Evolutionary conservation across 2,113 vertebrate genomes (phyloP), one percentile per base, ranked within the genome.

Genomic region (Zapus hudsonius): DNA sequence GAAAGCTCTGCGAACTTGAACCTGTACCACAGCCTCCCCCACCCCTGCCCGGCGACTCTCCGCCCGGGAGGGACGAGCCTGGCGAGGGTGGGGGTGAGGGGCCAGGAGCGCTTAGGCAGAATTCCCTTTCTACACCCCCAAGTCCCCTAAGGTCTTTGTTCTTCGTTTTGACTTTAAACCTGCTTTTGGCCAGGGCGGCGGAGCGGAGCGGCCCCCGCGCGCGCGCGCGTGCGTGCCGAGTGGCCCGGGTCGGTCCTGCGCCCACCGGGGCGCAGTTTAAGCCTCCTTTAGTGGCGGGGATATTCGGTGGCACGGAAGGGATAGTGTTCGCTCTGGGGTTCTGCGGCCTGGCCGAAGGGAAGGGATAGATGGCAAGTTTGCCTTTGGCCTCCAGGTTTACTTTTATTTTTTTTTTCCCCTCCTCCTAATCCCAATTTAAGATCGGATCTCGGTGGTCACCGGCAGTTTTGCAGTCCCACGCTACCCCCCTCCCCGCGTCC

Each of bases 1-100:
- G 98, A 99, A 99, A 99, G 98, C 97, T 96, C 96, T 85, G 95
- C 98, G 98, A 98, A 98, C 98, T 98, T 98, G 98, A 99, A 98
- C 98, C 98, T 98, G 98, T 89, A 98, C 98, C 98, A 97, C 84
- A 81, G 98, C 98, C 97, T 96, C 95, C 96, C 97, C 97, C 97
- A 96, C 92, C 91, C 92, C 94, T 42, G 74, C 90, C 90, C 90
- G 47, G 85, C 90, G 79, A 78, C 94, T 87, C 94, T 96, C 84
- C 70, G 70, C 96, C 72, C 23, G 87, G 87, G 94, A 95, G 95
- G 85, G 94, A 92, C 66, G 27, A 84, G 88, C 88, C 79, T 76
- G 63, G 89, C 75, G 85, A 90, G 94, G 87, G 83, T 94, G 95
- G 87, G 94, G 92, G 96, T 73, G 76, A 74, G 72, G 92, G 93